Evolutionary conservation across 2,797 vertebrate genomes (phyloP).

Genomic region (Nothura maculosa): DNA sequence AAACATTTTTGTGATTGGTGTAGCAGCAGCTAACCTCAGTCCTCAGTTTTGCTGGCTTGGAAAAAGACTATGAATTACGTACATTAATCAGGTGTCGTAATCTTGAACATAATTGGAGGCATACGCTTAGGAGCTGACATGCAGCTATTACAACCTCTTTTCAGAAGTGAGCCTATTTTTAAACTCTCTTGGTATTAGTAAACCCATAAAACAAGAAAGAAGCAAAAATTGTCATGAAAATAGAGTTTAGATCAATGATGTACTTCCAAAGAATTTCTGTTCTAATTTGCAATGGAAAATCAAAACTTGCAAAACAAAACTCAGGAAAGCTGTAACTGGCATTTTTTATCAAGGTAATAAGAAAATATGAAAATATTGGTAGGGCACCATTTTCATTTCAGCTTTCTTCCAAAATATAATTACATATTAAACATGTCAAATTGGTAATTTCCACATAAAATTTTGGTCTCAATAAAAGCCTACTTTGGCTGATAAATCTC

Average conservation of each 20-base stretch:
- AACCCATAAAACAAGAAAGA: background rate
- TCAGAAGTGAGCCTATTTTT: background rate
- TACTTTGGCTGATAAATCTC: background rate
- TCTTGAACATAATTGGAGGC: background rate
- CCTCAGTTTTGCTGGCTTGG: background rate
- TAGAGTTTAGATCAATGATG: background rate
- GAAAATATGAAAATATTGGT: background rate
- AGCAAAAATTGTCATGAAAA: background rate
- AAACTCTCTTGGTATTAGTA: background rate
- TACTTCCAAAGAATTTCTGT: background rate
- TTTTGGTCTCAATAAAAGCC: background rate
- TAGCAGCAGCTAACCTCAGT: background rate
- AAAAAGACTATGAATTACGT: rapidly evolving
- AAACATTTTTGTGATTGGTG: background rate
- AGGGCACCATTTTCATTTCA: slow-evolving; percentile 1
- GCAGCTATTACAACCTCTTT: background rate
- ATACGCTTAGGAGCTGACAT: background rate
- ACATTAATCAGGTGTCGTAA: rapidly evolving
- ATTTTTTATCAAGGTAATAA: background rate
- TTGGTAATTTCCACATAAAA: background rate
- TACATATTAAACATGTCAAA: background rate
- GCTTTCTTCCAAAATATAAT: background rate
- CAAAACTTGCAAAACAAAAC: background rate
- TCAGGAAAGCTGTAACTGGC: background rate
- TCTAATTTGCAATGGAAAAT: background rate